These are phyloP conservation scores for Vesta saturnalis DNA, from an alignment of 2,888 invertebrate species.

Conservation along the genomic window DNA sequence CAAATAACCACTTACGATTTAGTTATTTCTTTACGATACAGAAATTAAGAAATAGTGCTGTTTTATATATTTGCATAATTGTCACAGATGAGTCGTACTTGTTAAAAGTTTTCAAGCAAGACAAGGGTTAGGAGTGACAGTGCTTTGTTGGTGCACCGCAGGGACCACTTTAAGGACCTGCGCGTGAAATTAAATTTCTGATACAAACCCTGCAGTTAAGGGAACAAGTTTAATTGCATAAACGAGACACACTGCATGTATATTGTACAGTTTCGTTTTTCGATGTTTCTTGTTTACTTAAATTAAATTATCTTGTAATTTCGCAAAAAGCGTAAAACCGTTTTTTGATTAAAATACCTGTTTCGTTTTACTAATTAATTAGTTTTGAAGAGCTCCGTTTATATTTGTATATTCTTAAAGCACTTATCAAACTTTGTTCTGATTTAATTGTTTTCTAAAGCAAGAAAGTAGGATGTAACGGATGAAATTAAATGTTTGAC, in stretches of 20 bases:
- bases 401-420: not conserved
- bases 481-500: no score
- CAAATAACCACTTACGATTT: not conserved
- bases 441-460: not conserved
- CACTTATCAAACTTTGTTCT: not conserved
- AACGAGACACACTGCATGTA: no score
- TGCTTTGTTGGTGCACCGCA: slow-evolving; percentile 20
- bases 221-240: not conserved
- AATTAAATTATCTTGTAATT: no score
- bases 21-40: not conserved
- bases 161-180: slow-evolving; percentile 27
- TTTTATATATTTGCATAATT: slow-evolving; percentile 32
- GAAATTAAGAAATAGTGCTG: no score
- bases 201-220: no score
- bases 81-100: slow-evolving; percentile 23
- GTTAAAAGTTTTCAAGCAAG: slow-evolving; percentile 30
- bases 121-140: slow-evolving; percentile 19
- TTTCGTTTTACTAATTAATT: not conserved
- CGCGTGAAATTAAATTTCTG: slow-evolving; percentile 24
- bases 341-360: not conserved
- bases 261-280: no score
- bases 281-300: no score
- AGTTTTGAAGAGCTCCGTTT: not conserved
- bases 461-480: no score
- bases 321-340: not conserved